Base-by-base conservation (phyloP, 2,888 invertebrate species). In the Cheilosia impressa region DNA sequence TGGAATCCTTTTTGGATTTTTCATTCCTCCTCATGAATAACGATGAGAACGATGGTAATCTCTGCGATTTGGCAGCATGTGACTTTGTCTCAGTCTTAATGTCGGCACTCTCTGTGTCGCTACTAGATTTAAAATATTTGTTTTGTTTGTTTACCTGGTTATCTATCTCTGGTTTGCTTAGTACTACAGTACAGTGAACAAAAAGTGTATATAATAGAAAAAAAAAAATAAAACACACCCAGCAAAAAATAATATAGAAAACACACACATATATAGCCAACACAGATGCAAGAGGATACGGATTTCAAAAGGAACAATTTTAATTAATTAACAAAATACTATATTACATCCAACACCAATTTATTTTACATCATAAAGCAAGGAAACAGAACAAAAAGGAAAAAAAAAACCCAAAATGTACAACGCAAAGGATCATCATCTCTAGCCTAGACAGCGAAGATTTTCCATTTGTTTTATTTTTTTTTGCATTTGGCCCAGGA, bases 101-200 rank as follows among this genome's bases (percentile, higher is more conserved):
- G 87, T 94, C 95, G 71, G 94, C 94, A 90, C 95, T 95, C 91
- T 95, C 95, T 50, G 95, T 95, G 91, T 95, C 95, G 90, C 95
- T 95, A 90, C 95, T 95, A 90, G 89, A 91, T 90, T 87, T 82
- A 85, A 87, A 88, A 88, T 87, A 88, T 83, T 89, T 68, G 43
- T 69, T 87, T 85, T 84, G 75, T 87, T 83, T 78, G 78, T 73
- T 80, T 69, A 87, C 82, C 80, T 87, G 79, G 5, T 55, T 68
- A 27, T 50, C 68, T 22, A 22, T 78, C 24, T 66, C 24, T 78
- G 24, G 24, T 62, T 73, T 65, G 27, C 47, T 78, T 63, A 82
- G 31, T 47, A 53, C 66, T 78, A 63, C 55, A 65, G 24, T 63
- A 65, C 52, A 71, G 24, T 47, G 31, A 75, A 43, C 27, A 77